Evolutionary conservation across 2,113 vertebrate genomes (phyloP).

Genomic region (Corapipo altera): DNA sequence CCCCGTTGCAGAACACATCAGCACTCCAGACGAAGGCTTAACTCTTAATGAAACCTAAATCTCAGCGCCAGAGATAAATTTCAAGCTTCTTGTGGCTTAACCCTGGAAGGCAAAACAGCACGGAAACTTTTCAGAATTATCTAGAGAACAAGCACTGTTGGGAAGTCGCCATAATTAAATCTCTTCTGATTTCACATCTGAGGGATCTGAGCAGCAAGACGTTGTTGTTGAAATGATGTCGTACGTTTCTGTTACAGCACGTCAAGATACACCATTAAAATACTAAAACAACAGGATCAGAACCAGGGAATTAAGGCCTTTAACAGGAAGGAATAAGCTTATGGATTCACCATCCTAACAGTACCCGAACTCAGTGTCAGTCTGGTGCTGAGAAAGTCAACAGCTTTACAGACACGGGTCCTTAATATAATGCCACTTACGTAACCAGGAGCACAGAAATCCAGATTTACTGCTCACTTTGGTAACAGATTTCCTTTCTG

Average conservation of each 20-base stretch:
- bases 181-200: neutral
- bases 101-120: slow-evolving; percentile 25
- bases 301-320: neutral
- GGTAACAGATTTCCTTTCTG: neutral
- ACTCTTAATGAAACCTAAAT: slow-evolving; percentile 35
- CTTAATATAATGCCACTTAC: neutral
- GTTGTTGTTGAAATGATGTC: neutral
- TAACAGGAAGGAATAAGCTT: neutral
- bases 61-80: slow-evolving; percentile 13
- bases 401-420: neutral
- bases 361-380: neutral
- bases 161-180: neutral
- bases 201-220: neutral
- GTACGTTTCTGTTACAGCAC: neutral
- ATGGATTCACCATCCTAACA: neutral
- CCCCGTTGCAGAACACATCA: slow-evolving; percentile 17
- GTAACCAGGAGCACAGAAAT: neutral
- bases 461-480: neutral
- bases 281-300: neutral
- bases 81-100: slow-evolving; percentile 44
- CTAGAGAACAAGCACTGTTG: slow-evolving; percentile 10
- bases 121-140: slow-evolving; percentile 6
- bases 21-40: slow-evolving; percentile 34
- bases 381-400: neutral
- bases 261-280: neutral